Conservation (phyloP, 2,113 vertebrate species). For the Origma solitaria region DNA sequence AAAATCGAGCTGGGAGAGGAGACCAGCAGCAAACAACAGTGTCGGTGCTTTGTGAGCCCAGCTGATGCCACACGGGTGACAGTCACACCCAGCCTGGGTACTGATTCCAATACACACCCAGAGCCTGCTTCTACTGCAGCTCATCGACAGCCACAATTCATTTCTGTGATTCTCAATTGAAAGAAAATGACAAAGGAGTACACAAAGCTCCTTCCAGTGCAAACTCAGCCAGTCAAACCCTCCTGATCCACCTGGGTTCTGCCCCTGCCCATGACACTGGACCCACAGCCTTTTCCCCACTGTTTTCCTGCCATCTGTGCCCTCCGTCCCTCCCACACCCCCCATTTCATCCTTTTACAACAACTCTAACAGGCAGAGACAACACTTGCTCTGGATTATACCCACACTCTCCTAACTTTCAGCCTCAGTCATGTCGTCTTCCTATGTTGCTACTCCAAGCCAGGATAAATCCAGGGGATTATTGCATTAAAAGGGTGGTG, state of each 20-base stretch:
- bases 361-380: background rate
- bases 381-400: background rate
- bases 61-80: background rate
- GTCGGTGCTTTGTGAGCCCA: background rate
- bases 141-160: background rate
- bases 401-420: background rate
- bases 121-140: background rate
- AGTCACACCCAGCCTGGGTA: background rate
- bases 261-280: background rate
- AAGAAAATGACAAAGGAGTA: background rate
- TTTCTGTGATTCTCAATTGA: background rate
- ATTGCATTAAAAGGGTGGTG: background rate
- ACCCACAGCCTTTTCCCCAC: background rate
- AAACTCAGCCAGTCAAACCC: background rate
- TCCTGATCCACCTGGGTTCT: background rate
- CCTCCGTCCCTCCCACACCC: background rate
- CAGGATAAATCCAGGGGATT: conserved; percentile 1
- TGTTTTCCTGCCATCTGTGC: background rate
- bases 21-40: background rate
- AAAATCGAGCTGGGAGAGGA: conserved; percentile 39
- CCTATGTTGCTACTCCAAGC: background rate
- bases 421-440: background rate
- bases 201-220: background rate
- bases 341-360: background rate
- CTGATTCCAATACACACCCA: background rate